phyloP scores from a whole-genome alignment of 2,113 vertebrate species.

The Circaetus cinerascens region DNA sequence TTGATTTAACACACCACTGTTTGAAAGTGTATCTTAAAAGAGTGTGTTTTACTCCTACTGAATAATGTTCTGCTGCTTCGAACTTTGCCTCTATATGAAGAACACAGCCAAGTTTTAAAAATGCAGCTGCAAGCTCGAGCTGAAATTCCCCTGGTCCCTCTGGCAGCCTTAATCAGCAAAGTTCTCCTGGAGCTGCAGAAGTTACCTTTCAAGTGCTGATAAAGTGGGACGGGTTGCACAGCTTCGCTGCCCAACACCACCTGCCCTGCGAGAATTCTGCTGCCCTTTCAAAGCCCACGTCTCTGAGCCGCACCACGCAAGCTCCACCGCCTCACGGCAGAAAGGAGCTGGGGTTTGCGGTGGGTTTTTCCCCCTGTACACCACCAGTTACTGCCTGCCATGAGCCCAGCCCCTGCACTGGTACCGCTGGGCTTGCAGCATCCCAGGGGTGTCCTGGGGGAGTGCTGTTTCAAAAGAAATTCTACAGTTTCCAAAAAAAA shows the following conservation, averaged over 20 bases:
- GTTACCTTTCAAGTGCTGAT: not conserved
- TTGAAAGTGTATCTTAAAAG: slow-evolving; percentile 63
- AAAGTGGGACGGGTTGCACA: not conserved
- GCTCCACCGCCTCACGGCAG: not conserved
- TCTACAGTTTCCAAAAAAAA: not conserved
- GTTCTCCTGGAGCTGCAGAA: not conserved
- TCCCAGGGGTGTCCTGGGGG: not conserved
- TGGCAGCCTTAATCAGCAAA: slow-evolving; percentile 52
- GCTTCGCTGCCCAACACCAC: not conserved
- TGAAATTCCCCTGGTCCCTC: slow-evolving; percentile 41
- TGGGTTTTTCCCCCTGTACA: not conserved
- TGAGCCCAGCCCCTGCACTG: not conserved
- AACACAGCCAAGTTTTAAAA: slow-evolving; percentile 36
- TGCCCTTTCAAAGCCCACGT: not conserved
- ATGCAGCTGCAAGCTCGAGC: slow-evolving; percentile 27
- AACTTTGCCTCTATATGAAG: slow-evolving; percentile 49
- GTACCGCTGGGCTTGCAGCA: not conserved
- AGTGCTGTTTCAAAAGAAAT: not conserved
- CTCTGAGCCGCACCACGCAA: not conserved
- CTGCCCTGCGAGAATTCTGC: not conserved
- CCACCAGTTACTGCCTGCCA: not conserved
- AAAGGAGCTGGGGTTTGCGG: not conserved
- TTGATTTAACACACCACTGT: not conserved
- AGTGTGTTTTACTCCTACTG: slow-evolving; percentile 53
- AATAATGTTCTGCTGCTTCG: slow-evolving; percentile 63